Base-by-base conservation (phyloP, 2,113 vertebrate species). In the Corythornis vintsioides region DNA sequence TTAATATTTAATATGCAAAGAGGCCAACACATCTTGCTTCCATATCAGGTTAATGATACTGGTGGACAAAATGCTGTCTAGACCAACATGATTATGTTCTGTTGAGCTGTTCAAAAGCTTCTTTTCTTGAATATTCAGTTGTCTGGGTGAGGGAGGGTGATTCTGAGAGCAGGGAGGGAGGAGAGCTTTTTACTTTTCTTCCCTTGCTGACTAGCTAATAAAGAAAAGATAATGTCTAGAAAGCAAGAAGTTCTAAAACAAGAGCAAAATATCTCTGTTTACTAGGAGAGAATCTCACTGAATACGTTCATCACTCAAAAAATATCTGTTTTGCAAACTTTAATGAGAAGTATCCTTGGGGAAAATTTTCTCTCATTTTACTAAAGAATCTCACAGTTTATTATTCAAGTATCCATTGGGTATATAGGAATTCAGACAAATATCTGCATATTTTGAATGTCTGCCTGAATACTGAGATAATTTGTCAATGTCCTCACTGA, bases 351-450 rank as follows among this genome's bases (percentile, higher is more conserved):
- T 79, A 72, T 80, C 96, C 96, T 93, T 70, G 86, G 91, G 94
- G 73, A 93, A 88, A 87, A 86, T 67, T 94, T 96, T 94, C 50
- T 90, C 78, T 88, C 73, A 75, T 79, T 97, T 94, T 88, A 94
- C 28, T 90, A 92, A 88, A 92, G 85, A 92, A 96, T 91, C 18
- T 8, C 82, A 92, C 50, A 94, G 79, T 91, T 97, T 97, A 95
- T 97, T 94, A 93, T 94, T 93, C 93, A 92, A 91, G 94, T 96
- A 97, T 97, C 96, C 60, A 77, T 95, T 48, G 63, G 73, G 71
- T 88, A 93, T 97, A 97, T 97, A 97, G 97, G 93, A 97, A 98
- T 97, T 96, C 97, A 97, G 95, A 92, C 95, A 97, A 98, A 97
- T 97, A 95, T 94, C 83, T 96, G 94, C 80, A 94, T 97, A 88